Conservation (phyloP, 2,113 vertebrate genomes). For the Typhlomys cinereus region DNA sequence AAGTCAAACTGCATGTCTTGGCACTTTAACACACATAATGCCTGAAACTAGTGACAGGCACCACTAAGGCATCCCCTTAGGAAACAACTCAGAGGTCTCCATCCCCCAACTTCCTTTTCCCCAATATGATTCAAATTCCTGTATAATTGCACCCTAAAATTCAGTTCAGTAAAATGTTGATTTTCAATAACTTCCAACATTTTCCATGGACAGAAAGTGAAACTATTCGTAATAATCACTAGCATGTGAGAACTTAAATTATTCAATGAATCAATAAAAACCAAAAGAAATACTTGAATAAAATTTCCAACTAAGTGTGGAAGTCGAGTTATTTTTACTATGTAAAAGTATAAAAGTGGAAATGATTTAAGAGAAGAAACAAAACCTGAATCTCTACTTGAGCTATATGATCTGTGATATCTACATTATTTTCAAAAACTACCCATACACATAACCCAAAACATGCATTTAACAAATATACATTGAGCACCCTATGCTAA, state of each 20-base stretch:
- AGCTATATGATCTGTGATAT: background rate
- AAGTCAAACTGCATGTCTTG: background rate
- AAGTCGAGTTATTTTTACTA: background rate
- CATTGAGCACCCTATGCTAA: background rate
- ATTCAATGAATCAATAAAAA: constrained; percentile 8
- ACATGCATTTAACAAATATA: background rate
- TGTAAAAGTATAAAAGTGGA: background rate
- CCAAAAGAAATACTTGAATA: background rate
- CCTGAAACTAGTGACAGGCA: too few species aligned
- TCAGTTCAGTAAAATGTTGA: background rate
- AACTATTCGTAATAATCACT: background rate
- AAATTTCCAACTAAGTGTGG: background rate
- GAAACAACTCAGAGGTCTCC: background rate
- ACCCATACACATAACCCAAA: background rate
- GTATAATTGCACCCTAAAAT: background rate
- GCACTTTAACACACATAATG: background rate
- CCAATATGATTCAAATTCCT: background rate
- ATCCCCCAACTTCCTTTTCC: background rate
- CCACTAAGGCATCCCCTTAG: background rate
- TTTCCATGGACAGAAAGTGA: background rate
- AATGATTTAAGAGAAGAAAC: background rate
- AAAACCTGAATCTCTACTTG: background rate
- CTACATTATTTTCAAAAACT: background rate
- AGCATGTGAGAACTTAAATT: background rate
- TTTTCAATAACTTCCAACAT: background rate